These are phyloP conservation scores for Sarcophaga subvicina DNA, from an alignment of 2,888 invertebrate genomes.

Conservation along the genomic window DNA sequence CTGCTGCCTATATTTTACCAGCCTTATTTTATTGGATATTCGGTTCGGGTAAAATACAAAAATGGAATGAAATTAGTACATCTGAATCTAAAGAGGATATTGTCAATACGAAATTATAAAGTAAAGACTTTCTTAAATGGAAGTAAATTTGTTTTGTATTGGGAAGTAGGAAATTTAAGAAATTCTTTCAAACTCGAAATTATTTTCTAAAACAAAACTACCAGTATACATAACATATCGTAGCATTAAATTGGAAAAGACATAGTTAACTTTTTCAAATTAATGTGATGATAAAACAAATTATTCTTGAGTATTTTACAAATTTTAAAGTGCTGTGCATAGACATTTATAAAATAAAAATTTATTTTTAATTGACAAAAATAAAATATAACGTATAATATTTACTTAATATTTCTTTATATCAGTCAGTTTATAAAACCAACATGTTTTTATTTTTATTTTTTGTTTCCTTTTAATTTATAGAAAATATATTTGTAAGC, in stretches of 20 bases:
- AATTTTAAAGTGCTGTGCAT: conserved; percentile 58
- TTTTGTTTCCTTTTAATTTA: background rate
- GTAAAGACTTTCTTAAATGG: background rate
- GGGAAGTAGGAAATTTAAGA: no score
- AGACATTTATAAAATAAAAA: conserved; percentile 27
- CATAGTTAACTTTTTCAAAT: no score
- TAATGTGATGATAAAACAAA: background rate
- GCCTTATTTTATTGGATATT: conserved; percentile 88
- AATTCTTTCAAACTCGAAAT: conserved; percentile 2
- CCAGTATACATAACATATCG: background rate
- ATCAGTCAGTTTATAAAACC: background rate
- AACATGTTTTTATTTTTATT: background rate
- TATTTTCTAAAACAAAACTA: conserved; percentile 2
- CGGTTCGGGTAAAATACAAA: conserved; percentile 87
- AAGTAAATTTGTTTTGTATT: background rate
- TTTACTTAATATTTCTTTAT: background rate
- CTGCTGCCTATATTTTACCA: conserved; percentile 86
- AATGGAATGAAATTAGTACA: conserved; percentile 85
- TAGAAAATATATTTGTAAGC: conserved; percentile 3
- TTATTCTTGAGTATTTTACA: conserved; percentile 22
- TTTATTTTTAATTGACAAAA: background rate
- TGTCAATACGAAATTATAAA: conserved; percentile 78
- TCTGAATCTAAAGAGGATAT: conserved; percentile 75
- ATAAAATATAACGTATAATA: background rate
- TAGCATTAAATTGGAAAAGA: no score